These are phyloP conservation scores for Brotula barbata DNA, from an alignment of 2,797 vertebrate species.

Conservation along the genomic window DNA sequence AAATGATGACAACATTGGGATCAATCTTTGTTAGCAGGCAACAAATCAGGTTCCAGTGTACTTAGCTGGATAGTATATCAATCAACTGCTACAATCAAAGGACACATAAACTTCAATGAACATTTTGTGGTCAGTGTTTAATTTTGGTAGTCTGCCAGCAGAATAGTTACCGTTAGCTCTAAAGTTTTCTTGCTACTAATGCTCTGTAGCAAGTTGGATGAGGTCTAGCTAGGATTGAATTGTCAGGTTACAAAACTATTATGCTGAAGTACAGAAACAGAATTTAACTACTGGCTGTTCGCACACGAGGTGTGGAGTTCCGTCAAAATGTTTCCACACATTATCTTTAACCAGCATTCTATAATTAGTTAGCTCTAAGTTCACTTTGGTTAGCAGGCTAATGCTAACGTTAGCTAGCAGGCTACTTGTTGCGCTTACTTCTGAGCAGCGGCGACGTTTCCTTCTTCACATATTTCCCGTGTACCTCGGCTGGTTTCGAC, in stretches of 20 bases:
- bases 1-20: slow-evolving; percentile 17
- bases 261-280: neutral
- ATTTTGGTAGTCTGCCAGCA: no score
- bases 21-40: neutral
- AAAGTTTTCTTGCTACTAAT: slow-evolving; percentile 7
- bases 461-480: slow-evolving; percentile 98
- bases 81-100: neutral
- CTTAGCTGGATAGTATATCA: no score
- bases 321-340: rapidly evolving
- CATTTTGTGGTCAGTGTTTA: no score
- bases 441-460: slow-evolving; percentile 94
- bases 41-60: neutral
- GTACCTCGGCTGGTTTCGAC: slow-evolving; percentile 94
- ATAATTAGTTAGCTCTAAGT: neutral
- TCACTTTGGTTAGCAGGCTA: slow-evolving; percentile 12
- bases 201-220: slow-evolving; percentile 8
- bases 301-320: rapidly evolving
- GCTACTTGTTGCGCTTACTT: slow-evolving; percentile 68
- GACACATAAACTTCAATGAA: no score
- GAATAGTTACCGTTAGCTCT: neutral
- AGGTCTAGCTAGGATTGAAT: slow-evolving; percentile 30
- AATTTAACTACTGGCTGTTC: rapidly evolving
- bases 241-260: slow-evolving; percentile 19
- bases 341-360: rapidly evolving
- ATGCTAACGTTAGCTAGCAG: slow-evolving; percentile 32